These are phyloP conservation scores for Mus minutoides DNA, from an alignment of 2,797 vertebrate species.

Conservation along the genomic window DNA sequence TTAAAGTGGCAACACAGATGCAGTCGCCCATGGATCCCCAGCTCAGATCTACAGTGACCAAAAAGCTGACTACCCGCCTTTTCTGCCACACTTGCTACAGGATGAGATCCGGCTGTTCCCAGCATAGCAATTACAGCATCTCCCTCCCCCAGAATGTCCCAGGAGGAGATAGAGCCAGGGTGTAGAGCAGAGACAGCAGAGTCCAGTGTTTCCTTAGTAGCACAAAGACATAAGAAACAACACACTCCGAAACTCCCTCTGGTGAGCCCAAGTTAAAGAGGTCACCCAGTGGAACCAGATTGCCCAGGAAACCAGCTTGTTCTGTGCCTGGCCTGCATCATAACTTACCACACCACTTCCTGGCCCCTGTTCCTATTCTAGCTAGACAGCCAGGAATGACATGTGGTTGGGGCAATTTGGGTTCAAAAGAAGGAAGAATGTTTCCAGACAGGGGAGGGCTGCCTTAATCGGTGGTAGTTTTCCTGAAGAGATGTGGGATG, in stretches of 20 bases:
- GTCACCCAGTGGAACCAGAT: neutral
- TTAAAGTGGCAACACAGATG: accelerated
- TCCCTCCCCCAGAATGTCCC: neutral
- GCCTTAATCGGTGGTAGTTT: neutral
- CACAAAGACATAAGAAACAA: neutral
- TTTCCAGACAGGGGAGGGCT: neutral
- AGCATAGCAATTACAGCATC: neutral
- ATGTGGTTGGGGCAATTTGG: neutral
- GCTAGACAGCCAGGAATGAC: neutral
- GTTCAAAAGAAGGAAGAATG: conserved; percentile 43
- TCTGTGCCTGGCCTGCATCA: accelerated
- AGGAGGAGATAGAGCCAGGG: neutral
- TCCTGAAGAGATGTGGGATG: neutral
- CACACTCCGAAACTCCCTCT: neutral
- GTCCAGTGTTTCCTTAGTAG: neutral
- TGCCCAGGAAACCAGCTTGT: neutral
- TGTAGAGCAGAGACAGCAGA: accelerated
- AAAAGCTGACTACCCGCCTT: neutral
- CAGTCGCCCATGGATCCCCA: neutral
- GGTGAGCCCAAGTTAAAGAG: neutral
- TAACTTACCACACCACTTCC: neutral
- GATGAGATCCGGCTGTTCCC: neutral
- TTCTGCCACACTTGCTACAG: neutral
- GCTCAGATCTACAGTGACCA: neutral
- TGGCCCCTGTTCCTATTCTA: neutral